Evolutionary conservation across 1,140 invertebrate species (phyloP), one percentile per base, ranked within the genome.

Genomic region (Antheraea mylitta): DNA sequence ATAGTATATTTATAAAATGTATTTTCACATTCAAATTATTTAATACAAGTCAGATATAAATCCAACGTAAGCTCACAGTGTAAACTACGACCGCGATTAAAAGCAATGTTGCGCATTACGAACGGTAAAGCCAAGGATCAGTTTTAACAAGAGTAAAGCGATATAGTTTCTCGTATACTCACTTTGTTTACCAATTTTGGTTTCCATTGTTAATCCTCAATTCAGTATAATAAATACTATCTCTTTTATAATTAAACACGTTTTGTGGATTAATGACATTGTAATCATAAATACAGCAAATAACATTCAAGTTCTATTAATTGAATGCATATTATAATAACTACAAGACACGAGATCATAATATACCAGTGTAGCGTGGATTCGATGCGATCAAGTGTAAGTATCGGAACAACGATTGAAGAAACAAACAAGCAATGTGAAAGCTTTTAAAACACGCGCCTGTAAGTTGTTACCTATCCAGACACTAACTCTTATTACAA

Each of bases 401-500:
- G 82, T 86, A 84, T 83, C 79, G 73, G 45, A 61, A 58, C 19
- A 66, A 64, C 75, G 83, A 81, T 78, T 78, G 79, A 84, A 78
- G 80, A 86, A 86, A 86, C 77, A 83, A 81, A 86, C 82, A 83
- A 85, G 81, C 82, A 70, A 66, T 66, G 64, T 48, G 48, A 64
- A 85, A 87, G 74, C 85, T 89, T 71, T 74, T 66, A 75, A 82
- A 87, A 82, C 83, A 83, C 60, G 69, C 69, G 61, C 70, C 71
- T 70, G 68, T 68, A 71, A 80, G 75, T 77, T 77, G 76, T 80
- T 80, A 45, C 71, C 71, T 67, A 68, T 71, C 66, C 73, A 79
- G 78, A 71, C 74, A 73, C 75, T 74, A 83, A 86, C 80, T 86
- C 77, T 83, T 90, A 88, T 88, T 87, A 84, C 83, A 84, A 83